Conservation (phyloP, 2,888 invertebrate species). For the Fragum fragum region DNA sequence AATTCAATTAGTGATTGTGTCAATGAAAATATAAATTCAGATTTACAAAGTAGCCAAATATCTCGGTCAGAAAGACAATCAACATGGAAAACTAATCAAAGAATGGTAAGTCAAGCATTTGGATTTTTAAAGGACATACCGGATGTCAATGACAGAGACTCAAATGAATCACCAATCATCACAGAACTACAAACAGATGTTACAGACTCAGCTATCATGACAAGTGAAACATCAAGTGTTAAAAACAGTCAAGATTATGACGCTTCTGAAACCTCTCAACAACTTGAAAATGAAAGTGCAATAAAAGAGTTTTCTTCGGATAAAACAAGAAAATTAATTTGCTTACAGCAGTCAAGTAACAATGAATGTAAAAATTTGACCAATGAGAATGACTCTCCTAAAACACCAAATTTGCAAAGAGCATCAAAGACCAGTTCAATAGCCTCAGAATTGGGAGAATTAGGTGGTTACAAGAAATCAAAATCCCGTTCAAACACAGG, state of each 20-base stretch:
- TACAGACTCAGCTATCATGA: background rate
- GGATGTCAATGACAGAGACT: constrained; percentile 38
- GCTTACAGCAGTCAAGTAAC: background rate
- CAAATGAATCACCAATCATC: background rate
- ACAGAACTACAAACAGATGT: background rate
- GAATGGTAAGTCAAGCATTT: constrained; percentile 70
- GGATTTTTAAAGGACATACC: constrained; percentile 63
- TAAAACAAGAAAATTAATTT: background rate
- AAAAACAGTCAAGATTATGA: too few species aligned
- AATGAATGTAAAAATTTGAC: background rate
- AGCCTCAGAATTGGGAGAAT: constrained; percentile 9
- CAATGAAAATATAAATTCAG: background rate
- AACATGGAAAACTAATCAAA: constrained; percentile 59
- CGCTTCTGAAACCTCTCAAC: background rate
- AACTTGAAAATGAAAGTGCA: background rate
- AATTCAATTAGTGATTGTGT: background rate
- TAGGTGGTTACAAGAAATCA: constrained; percentile 11
- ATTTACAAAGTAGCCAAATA: background rate
- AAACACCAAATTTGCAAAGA: background rate
- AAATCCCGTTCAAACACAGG: constrained; percentile 40
- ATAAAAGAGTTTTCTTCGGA: background rate
- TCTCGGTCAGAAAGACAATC: constrained; percentile 30
- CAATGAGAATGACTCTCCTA: constrained; percentile 3
- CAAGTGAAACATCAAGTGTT: too few species aligned
- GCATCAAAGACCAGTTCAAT: constrained; percentile 7